A percentile compares a stretch with the other conserved stretches of the same genome.
Evolutionary conservation across 2,797 vertebrate species (phyloP).

Genomic region (Semaprochilodus insignis): DNA sequence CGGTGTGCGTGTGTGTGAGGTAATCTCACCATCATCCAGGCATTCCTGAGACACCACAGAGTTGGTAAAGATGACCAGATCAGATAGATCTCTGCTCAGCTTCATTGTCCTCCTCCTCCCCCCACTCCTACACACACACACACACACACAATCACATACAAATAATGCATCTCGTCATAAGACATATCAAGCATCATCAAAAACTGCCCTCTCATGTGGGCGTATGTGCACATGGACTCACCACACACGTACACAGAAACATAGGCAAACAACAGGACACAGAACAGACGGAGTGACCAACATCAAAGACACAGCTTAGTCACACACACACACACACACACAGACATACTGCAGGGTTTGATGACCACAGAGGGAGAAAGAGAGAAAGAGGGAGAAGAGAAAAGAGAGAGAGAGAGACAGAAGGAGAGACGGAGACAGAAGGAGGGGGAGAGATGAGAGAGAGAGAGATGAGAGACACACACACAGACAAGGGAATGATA

Average conservation of each 20-base stretch:
- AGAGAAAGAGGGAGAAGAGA: background rate
- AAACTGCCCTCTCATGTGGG: background rate
- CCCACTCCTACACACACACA: conserved; percentile 75
- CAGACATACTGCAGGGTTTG: conserved; percentile 49
- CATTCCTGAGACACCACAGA: conserved; percentile 94
- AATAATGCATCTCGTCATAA: conserved; percentile 9
- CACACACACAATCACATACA: background rate
- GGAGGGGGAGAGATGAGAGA: too few species aligned
- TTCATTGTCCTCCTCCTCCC: conserved; percentile 95
- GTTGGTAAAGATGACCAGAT: conserved; percentile 95
- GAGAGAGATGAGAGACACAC: too few species aligned
- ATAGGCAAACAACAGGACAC: conserved; percentile 22
- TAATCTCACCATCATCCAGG: conserved; percentile 88
- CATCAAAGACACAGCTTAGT: conserved; percentile 19
- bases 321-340: background rate
- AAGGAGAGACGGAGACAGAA: too few species aligned
- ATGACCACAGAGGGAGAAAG: conserved; percentile 64
- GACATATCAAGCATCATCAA: conserved; percentile 4
- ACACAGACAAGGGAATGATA: too few species aligned
- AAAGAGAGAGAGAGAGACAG: background rate
- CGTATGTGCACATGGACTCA: background rate
- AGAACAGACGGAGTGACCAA: conserved; percentile 16
- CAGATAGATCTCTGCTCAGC: conserved; percentile 93
- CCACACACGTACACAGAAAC: conserved; percentile 4
- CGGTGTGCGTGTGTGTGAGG: too few species aligned